Evolutionary conservation across 2,113 vertebrate species (phyloP).

Genomic region (Dipodomys ordii): DNA sequence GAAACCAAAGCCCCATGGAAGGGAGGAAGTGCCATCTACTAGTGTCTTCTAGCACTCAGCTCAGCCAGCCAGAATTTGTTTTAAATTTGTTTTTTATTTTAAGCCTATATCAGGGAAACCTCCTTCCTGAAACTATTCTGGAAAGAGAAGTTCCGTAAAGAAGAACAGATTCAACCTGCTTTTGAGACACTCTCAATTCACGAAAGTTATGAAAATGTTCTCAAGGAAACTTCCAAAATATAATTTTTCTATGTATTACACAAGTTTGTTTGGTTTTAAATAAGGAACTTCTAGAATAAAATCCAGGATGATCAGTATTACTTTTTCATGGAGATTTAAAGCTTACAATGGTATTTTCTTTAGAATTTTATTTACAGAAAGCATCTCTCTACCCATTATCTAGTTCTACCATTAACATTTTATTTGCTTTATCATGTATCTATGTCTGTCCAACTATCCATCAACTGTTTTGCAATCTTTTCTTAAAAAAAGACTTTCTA

Average conservation of each 20-base stretch:
- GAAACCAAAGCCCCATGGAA: background rate
- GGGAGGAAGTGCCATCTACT: background rate
- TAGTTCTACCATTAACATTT: constrained; percentile 19
- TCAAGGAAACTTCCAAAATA: constrained; percentile 41
- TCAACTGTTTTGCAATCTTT: constrained; percentile 13
- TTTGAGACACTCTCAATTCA: constrained; percentile 61
- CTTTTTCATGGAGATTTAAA: constrained; percentile 41
- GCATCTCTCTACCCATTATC: background rate
- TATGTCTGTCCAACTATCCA: background rate
- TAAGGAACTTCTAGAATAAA: constrained; percentile 57
- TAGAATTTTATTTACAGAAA: background rate
- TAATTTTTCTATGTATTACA: constrained; percentile 42
- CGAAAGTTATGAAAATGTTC: constrained; percentile 63
- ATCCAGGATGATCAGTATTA: constrained; percentile 12
- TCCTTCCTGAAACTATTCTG: constrained; percentile 74
- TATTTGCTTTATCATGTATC: background rate
- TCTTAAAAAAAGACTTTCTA: constrained; percentile 23
- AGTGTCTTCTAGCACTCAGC: constrained; percentile 2
- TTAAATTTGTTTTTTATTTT: constrained; percentile 72
- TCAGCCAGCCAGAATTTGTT: constrained; percentile 47
- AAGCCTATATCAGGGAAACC: constrained; percentile 62
- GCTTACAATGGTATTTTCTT: constrained; percentile 16
- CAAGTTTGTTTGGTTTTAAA: constrained; percentile 37
- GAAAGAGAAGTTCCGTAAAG: constrained; percentile 59
- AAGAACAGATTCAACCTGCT: constrained; percentile 70